Base-by-base conservation (phyloP, 2,888 invertebrate species). In the Timema podura region DNA sequence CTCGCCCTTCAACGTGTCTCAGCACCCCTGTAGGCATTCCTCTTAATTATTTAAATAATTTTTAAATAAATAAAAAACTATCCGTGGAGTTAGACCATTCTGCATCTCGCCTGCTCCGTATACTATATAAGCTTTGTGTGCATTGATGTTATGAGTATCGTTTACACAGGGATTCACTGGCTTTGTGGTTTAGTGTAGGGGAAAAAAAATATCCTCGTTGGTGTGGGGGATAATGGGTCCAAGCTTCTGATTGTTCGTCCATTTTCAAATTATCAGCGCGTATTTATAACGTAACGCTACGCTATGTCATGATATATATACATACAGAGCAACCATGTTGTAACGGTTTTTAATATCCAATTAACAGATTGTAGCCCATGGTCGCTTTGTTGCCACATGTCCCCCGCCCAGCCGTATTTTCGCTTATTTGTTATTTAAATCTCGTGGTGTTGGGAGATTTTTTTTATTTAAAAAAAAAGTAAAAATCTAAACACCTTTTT, bases 131-230 rank as follows among this genome's bases (percentile, higher is more conserved):
- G 61, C 61, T 45, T 13, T 61, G 61, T 69, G 69, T 69, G 69
- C 69, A 69, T 69, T 69, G 69, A 69, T 69, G 69, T 69, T 69
- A 65, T 59, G 69, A 65, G 65, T 66, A 69, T 69, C 69, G 65
- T 69, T 69, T 69, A 69, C 65, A 69, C 69, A 69, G 69, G 69
- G 69, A 69, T 69, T 69, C 61, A 61, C 61, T 61, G 45, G 61
- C 61, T 61, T 61, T 61, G 61, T 61, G 61, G 61, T 11, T 30
- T 45, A 45, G 44, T 45, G 61, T 61, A 45, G 61, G 11, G 44
- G 44, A 10, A 45, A 45, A 13, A 45, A 11, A 45, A 45, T 11
- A 51, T 13, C 11, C 11, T 11, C 11, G 51, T 2, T 11, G 49
- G n/a, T 44, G 61, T 30, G 61, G 61, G 61, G 11, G 11, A 61